Evolutionary conservation across 2,113 vertebrate genomes (phyloP).

Genomic region (Pseudorectes ferrugineus): DNA sequence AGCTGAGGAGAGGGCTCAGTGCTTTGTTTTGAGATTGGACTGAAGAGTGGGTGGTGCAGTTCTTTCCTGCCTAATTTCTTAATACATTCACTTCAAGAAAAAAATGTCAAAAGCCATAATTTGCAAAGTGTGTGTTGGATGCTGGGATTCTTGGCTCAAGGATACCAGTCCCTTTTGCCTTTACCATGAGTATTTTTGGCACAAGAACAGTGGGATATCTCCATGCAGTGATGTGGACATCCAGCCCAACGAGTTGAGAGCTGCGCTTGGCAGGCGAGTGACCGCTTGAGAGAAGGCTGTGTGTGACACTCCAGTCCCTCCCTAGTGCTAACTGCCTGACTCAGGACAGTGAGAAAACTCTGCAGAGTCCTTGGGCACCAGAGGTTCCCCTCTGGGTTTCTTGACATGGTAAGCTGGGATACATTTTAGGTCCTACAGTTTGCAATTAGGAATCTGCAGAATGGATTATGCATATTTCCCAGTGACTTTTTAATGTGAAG

Average conservation of each 20-base stretch:
- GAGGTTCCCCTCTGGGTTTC: neutral
- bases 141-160: neutral
- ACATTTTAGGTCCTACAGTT: neutral
- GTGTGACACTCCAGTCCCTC: neutral
- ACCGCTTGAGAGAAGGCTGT: fast-evolving
- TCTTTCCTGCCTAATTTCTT: neutral
- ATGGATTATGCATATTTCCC: neutral
- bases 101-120: neutral
- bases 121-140: neutral
- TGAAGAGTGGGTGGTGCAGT: neutral
- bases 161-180: neutral
- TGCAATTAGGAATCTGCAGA: neutral
- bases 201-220: neutral
- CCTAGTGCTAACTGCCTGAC: neutral
- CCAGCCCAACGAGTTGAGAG: fast-evolving
- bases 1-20: neutral
- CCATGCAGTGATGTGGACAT: neutral
- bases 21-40: neutral
- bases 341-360: neutral
- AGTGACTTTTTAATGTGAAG: neutral
- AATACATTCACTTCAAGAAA: neutral
- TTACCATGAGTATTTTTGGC: neutral
- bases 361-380: neutral
- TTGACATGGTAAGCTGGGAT: neutral
- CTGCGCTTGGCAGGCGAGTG: neutral